These are phyloP conservation scores for Leptura quadrifasciata DNA, from an alignment of 2,888 invertebrate genomes.

Conservation along the genomic window DNA sequence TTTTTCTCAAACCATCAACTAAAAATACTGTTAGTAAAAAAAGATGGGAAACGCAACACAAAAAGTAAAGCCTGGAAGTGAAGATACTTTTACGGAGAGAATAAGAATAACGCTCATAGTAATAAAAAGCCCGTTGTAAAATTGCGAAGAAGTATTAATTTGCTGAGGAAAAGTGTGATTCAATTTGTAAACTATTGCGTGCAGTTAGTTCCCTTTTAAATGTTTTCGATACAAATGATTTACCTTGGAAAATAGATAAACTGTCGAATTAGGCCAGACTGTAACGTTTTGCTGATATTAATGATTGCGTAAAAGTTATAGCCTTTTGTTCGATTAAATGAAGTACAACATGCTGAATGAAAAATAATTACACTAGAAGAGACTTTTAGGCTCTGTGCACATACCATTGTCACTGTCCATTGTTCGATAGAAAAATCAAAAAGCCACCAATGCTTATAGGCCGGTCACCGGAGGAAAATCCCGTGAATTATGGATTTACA, in stretches of 20 bases:
- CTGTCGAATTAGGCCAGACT: not conserved
- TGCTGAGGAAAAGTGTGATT: conserved; percentile 8
- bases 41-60: conserved; percentile 28
- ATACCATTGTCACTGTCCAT: no score
- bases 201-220: not conserved
- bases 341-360: no score
- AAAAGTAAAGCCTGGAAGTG: conserved; percentile 30
- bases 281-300: not conserved
- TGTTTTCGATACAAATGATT: not conserved
- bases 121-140: conserved; percentile 23
- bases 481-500: no score
- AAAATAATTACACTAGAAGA: no score
- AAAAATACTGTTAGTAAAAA: conserved; percentile 41
- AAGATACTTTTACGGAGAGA: conserved; percentile 33
- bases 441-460: no score
- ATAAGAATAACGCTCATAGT: conserved; percentile 9
- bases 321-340: no score
- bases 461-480: no score
- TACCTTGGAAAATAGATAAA: not conserved
- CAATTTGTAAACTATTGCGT: conserved; percentile 8
- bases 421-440: no score
- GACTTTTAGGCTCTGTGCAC: no score
- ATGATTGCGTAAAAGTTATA: no score
- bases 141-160: conserved; percentile 24
- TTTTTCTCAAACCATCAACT: conserved; percentile 43